These are phyloP conservation scores for Sakesphorus luctuosus DNA, from an alignment of 2,113 vertebrate species.

Conservation along the genomic window DNA sequence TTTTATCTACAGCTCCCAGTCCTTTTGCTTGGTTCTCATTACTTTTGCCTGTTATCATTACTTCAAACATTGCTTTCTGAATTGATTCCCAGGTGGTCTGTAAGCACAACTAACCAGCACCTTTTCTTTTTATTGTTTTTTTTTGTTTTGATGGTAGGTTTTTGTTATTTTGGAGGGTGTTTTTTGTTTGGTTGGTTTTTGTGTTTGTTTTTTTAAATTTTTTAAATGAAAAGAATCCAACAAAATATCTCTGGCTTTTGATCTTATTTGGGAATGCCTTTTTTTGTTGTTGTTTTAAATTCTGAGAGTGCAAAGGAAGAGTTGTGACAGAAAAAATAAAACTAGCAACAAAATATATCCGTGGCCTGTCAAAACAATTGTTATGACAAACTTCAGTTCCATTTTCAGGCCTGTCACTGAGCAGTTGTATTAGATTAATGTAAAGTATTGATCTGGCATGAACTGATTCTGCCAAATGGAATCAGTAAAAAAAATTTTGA, in stretches of 20 bases:
- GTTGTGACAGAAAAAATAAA: not conserved
- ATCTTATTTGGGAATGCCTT: not conserved
- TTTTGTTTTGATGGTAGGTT: not conserved
- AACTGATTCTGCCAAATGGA: constrained; percentile 20
- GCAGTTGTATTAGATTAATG: not conserved
- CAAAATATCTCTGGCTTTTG: not conserved
- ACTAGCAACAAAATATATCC: not conserved
- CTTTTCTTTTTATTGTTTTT: not conserved
- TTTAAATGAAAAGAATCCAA: not conserved
- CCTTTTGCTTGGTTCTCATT: not conserved
- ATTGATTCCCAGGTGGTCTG: not conserved
- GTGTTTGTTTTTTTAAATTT: too few relatives aligned
- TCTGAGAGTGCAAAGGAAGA: not conserved
- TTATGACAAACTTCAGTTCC: not conserved
- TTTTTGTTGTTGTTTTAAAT: not conserved
- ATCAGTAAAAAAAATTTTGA: not conserved
- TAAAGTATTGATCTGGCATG: not conserved
- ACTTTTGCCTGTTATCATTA: not conserved
- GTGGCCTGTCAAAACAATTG: not conserved
- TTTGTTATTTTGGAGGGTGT: not conserved
- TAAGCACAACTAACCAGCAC: not conserved
- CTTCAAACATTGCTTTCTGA: not conserved
- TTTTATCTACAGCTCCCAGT: not conserved
- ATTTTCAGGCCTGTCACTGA: not conserved
- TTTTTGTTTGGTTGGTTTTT: not conserved